phyloP scores from a whole-genome alignment of 2,888 invertebrate genomes.

The Plebejus melissa region DNA sequence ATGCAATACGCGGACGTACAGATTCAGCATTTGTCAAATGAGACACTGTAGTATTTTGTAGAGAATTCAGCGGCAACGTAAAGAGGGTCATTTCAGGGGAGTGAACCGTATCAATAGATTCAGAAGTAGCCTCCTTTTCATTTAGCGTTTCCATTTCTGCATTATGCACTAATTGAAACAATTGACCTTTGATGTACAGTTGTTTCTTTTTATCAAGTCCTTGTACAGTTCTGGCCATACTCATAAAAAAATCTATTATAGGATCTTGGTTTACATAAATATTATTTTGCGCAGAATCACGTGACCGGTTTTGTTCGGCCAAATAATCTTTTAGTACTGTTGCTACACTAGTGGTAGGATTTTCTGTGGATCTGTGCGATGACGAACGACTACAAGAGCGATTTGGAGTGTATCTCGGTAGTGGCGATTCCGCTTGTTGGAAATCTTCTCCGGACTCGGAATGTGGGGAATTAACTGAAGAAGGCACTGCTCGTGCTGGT shows the following conservation, averaged over 20 bases:
- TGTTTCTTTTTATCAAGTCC: slow-evolving; percentile 35
- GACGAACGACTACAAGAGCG: slow-evolving; percentile 7
- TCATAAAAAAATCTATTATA: slow-evolving; percentile 35
- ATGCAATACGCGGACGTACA: no score
- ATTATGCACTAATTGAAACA: slow-evolving; percentile 33
- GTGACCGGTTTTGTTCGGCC: slow-evolving; percentile 30
- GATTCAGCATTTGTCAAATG: slow-evolving; percentile 7
- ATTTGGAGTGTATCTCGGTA: slow-evolving; percentile 7
- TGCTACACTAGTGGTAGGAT: slow-evolving; percentile 7
- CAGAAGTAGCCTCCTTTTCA: no score
- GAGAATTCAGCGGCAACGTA: no score
- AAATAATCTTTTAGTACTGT: slow-evolving; percentile 33
- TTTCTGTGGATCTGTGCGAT: slow-evolving; percentile 4
- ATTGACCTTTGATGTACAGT: slow-evolving; percentile 37
- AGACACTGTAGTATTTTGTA: not conserved
- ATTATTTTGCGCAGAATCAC: not conserved
- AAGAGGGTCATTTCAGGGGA: no score
- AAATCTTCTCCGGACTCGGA: slow-evolving; percentile 7
- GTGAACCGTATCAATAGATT: no score
- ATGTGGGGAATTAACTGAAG: slow-evolving; percentile 22
- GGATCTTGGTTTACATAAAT: slow-evolving; percentile 30
- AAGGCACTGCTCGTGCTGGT: slow-evolving; percentile 19
- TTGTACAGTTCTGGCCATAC: slow-evolving; percentile 35
- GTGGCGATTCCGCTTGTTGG: slow-evolving; percentile 2
- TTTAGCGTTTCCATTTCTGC: slow-evolving; percentile 31